phyloP scores from a whole-genome alignment of 2,113 vertebrate species.

The Neolamprologus ventralis region DNA sequence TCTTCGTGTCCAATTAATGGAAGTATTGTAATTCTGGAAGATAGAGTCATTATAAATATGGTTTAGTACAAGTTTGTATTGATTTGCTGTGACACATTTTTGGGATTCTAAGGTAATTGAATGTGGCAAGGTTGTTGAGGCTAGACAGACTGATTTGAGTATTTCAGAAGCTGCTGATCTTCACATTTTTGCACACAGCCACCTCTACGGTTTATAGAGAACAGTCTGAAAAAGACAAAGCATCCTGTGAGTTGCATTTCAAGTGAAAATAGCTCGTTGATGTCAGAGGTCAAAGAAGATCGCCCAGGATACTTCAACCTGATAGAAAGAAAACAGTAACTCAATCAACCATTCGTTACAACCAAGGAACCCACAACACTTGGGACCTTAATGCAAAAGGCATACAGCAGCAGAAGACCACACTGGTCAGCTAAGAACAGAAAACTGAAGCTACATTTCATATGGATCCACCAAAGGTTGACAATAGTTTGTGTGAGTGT shows the following conservation, averaged over 20 bases:
- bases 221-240: not conserved
- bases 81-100: not conserved
- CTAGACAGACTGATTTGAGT: not conserved
- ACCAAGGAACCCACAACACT: not conserved
- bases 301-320: not conserved
- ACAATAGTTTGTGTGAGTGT: not conserved
- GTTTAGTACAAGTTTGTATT: not conserved
- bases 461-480: not conserved
- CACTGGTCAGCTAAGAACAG: not conserved
- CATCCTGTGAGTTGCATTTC: not conserved
- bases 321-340: not conserved
- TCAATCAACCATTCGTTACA: not conserved
- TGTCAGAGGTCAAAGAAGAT: not conserved
- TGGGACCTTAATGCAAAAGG: not conserved
- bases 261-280: not conserved
- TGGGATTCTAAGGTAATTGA: not conserved
- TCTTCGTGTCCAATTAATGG: not conserved
- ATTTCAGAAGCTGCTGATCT: not conserved
- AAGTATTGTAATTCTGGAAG: not conserved
- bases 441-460: not conserved
- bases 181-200: not conserved
- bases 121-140: not conserved
- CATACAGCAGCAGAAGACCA: not conserved
- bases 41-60: not conserved
- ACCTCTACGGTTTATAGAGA: not conserved